Percentiles rank a stretch among this genome's conserved stretches.
These are phyloP conservation scores for Neodiprion pinetum DNA, from an alignment of 1,140 invertebrate species.

Conservation along the genomic window DNA sequence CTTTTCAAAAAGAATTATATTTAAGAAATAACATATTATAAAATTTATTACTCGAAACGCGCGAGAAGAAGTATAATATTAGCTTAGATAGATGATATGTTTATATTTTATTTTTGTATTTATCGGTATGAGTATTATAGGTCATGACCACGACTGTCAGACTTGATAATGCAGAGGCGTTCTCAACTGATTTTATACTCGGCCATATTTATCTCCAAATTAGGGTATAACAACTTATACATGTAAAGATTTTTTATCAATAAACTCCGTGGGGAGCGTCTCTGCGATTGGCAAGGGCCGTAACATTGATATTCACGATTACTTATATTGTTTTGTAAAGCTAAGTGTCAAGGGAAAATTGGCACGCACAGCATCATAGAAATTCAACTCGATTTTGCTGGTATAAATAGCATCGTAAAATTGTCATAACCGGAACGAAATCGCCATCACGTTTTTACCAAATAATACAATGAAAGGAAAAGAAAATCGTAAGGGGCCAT, in stretches of 20 bases:
- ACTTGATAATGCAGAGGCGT: too few relatives aligned
- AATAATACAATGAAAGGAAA: background rate
- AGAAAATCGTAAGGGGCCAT: background rate
- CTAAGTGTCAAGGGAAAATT: background rate
- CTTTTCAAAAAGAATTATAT: background rate
- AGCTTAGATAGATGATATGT: constrained; percentile 1
- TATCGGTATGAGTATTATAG: background rate
- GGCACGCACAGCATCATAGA: background rate
- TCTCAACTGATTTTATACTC: background rate
- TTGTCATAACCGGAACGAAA: background rate
- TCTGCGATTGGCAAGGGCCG: too few relatives aligned
- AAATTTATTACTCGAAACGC: background rate
- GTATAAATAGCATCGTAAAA: background rate
- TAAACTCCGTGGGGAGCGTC: too few relatives aligned
- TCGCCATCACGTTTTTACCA: background rate
- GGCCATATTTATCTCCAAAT: background rate
- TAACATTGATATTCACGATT: background rate
- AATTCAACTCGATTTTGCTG: background rate
- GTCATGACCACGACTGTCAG: background rate
- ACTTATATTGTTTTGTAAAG: background rate
- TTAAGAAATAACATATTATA: too few relatives aligned
- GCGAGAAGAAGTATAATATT: background rate
- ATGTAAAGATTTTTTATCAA: background rate
- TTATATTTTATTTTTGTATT: constrained; percentile 8
- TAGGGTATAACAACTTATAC: background rate